Percentiles rank a stretch among this genome's conserved stretches.
Conservation (phyloP, 2,797 vertebrate species). For the Tauraco hartlaubi region DNA sequence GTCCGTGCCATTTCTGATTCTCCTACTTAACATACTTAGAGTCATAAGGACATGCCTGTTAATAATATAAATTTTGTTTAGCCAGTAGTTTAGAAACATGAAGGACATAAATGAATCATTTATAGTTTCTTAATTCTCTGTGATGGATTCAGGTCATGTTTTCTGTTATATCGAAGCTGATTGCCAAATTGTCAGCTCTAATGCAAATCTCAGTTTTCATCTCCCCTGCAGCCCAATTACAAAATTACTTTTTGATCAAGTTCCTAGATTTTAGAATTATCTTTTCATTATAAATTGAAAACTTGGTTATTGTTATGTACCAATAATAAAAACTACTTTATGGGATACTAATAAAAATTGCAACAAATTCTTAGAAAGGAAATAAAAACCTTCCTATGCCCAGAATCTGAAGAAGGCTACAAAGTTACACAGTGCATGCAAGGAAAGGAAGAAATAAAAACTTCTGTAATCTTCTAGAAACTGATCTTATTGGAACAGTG, state of each 20-base stretch:
- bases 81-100: background rate
- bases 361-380: background rate
- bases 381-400: background rate
- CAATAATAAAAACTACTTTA: background rate
- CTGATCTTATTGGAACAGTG: background rate
- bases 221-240: slow-evolving; percentile 49
- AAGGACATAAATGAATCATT: slow-evolving; percentile 42
- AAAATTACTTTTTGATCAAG: slow-evolving; percentile 46
- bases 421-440: background rate
- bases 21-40: background rate
- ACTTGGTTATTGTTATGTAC: background rate
- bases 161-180: slow-evolving; percentile 49
- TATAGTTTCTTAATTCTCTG: slow-evolving; percentile 57
- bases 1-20: background rate
- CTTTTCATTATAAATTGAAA: background rate
- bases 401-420: background rate
- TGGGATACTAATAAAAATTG: background rate
- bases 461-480: background rate
- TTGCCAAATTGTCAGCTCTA: slow-evolving; percentile 71
- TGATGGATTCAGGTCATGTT: slow-evolving; percentile 73
- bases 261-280: background rate
- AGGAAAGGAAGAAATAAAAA: background rate
- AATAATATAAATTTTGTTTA: background rate
- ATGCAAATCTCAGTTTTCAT: slow-evolving; percentile 56
- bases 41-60: background rate